Base-by-base conservation (phyloP, 2,113 vertebrate genomes). In the Electrona antarctica region DNA sequence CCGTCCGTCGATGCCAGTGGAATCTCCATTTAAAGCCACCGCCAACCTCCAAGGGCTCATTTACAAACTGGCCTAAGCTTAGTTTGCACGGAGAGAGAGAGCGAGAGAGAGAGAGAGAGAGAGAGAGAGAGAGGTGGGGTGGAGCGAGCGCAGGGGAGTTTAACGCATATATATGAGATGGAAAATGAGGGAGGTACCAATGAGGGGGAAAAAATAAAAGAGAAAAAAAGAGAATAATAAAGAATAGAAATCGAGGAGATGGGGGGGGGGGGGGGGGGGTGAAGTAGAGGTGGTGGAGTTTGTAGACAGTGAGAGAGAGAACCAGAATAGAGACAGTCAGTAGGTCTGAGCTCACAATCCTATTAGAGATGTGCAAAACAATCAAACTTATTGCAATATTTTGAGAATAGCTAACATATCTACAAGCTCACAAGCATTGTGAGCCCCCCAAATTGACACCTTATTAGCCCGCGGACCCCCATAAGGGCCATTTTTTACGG, bases 1-100 rank as follows among this genome's bases (percentile, higher is more conserved):
- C 64, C 52, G 69, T 51, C 4, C 1, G 2, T 9, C 7, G 1
- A 59, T 63, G 90, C 69, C 21, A 60, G 74, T 67, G 57, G 85
- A 90, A 92, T 89, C 90, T 88, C 87, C 79, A 91, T 85, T 88
- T 87, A 88, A 90, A 84, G 85, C 86, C 82, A 78, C 86, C 77
- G 85, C 41, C 70, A 85, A 78, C 71, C 87, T 81, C 82, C 73
- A 67, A 83, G 68, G 79, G 79, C 81, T 67, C 80, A 89, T 72
- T 83, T 88, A 80, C 67, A 90, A 47, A 83, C 11, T 0, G 9
- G 62, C 48, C 60, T 8, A 47, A 71, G 56, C 9, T 77, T 48
- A 41, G 50, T 58, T 41, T 41, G 33, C 33, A 41, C 3, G 3
- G 33, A 14, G 14, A 59, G 57, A 7, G 60, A 15, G 45, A 6